Percentiles rank a stretch among this genome's conserved stretches.
Evolutionary conservation across 2,888 invertebrate species (phyloP).

Genomic region (Xylocampa areola): DNA sequence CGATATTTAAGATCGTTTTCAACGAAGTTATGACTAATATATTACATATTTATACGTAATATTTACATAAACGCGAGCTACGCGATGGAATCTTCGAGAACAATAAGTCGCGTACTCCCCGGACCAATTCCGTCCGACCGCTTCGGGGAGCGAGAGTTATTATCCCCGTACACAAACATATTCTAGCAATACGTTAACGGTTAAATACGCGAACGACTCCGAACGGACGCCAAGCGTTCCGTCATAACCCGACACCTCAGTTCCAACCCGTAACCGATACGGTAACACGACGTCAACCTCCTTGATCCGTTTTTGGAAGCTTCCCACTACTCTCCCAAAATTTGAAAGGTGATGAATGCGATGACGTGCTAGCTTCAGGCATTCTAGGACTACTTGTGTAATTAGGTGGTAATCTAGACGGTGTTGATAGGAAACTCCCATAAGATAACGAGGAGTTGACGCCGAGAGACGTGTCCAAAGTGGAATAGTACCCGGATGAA

Average conservation of each 20-base stretch:
- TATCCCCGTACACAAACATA: conserved; percentile 73
- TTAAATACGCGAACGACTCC: conserved; percentile 66
- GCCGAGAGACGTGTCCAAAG: conserved; percentile 84
- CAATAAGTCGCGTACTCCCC: conserved; percentile 86
- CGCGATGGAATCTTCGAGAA: conserved; percentile 68
- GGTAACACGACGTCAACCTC: conserved; percentile 76
- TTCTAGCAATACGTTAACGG: conserved; percentile 54
- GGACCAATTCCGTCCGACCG: conserved; percentile 55
- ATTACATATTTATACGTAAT: conserved; percentile 55
- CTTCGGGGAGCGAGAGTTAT: conserved; percentile 82
- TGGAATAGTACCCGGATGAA: conserved; percentile 88
- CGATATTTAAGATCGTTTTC: conserved; percentile 50
- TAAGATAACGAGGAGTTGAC: conserved; percentile 86
- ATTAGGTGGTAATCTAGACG: conserved; percentile 79
- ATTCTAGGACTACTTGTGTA: conserved; percentile 85
- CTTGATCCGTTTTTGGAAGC: conserved; percentile 76
- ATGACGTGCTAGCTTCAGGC: conserved; percentile 76
- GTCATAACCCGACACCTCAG: conserved; percentile 76
- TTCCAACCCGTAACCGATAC: conserved; percentile 69
- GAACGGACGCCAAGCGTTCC: conserved; percentile 69
- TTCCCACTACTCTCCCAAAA: conserved; percentile 78
- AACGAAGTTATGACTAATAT: conserved; percentile 47
- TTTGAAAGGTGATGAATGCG: conserved; percentile 83
- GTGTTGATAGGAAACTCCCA: conserved; percentile 83
- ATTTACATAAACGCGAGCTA: conserved; percentile 48